These are phyloP conservation scores for Cheiracanthium punctorium DNA, from an alignment of 2,888 invertebrate species.

Conservation along the genomic window DNA sequence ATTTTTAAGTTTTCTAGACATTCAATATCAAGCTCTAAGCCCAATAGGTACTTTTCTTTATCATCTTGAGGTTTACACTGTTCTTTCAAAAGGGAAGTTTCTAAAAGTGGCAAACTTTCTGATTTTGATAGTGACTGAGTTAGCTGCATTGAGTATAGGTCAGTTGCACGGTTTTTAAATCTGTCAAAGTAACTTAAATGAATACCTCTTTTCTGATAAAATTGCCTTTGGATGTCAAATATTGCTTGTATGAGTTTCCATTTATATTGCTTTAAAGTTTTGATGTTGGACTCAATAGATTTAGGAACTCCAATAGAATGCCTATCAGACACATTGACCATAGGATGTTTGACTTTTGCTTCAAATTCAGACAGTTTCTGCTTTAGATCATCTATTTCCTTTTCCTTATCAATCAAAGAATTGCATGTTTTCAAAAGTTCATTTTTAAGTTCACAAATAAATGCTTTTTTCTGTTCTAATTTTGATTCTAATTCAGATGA, in stretches of 20 bases:
- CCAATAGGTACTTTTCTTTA: background rate
- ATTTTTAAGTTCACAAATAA: conserved; percentile 44
- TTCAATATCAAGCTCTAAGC: conserved; percentile 53
- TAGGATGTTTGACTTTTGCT: background rate
- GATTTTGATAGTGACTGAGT: conserved; percentile 20
- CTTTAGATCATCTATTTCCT: conserved; percentile 33
- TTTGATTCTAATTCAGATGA: conserved; percentile 31
- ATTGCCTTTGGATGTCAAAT: conserved; percentile 36
- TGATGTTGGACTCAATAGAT: conserved; percentile 29
- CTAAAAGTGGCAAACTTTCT: conserved; percentile 35
- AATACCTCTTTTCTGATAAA: conserved; percentile 49
- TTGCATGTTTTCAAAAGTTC: conserved; percentile 38
- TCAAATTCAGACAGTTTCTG: conserved; percentile 19
- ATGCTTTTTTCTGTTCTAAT: conserved; percentile 34
- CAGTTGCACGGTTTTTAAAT: conserved; percentile 30
- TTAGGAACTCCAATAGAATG: background rate
- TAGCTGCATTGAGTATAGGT: conserved; percentile 20
- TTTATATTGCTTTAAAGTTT: conserved; percentile 36
- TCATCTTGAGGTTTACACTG: background rate
- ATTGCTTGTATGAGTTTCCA: conserved; percentile 42
- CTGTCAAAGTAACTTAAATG: conserved; percentile 40
- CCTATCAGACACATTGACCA: background rate
- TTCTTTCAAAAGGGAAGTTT: background rate
- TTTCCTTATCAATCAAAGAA: conserved; percentile 42
- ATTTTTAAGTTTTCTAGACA: conserved; percentile 52